These are phyloP conservation scores for Parnassius smintheus DNA, from an alignment of 2,888 invertebrate species.

Conservation along the genomic window DNA sequence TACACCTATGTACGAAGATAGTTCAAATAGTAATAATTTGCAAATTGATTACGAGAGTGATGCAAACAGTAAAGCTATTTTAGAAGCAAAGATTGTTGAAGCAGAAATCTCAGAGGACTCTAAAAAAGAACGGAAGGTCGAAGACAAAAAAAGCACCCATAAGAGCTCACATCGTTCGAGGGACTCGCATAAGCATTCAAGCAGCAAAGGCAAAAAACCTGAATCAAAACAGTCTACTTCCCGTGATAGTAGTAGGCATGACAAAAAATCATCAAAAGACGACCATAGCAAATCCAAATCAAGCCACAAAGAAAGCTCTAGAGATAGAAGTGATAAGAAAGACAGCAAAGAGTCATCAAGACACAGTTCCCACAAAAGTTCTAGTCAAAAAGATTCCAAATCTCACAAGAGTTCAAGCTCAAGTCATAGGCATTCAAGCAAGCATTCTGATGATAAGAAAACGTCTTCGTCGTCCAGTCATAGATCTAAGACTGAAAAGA, in stretches of 20 bases:
- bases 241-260: constrained; percentile 60
- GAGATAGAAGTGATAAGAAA: constrained; percentile 60
- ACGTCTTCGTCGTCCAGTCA: constrained; percentile 55
- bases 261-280: constrained; percentile 63
- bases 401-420: constrained; percentile 51
- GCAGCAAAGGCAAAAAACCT: constrained; percentile 64
- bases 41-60: constrained; percentile 76
- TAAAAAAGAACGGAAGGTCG: constrained; percentile 58
- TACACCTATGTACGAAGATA: constrained; percentile 69
- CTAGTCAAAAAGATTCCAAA: constrained; percentile 61
- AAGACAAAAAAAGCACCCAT: constrained; percentile 59
- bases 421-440: constrained; percentile 51
- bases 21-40: constrained; percentile 69
- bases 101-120: constrained; percentile 58
- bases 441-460: constrained; percentile 63
- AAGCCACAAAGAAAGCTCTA: constrained; percentile 57
- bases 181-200: constrained; percentile 66
- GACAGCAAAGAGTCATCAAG: constrained; percentile 66
- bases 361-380: constrained; percentile 64
- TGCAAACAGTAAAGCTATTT: constrained; percentile 68
- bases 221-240: constrained; percentile 66
- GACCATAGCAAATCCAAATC: constrained; percentile 61
- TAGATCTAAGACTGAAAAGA: constrained; percentile 60
- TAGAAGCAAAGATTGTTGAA: constrained; percentile 56
- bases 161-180: constrained; percentile 68